Evolutionary conservation across 2,888 invertebrate genomes (phyloP), one percentile per base, ranked within the genome.

Genomic region (Calameuta idolon): DNA sequence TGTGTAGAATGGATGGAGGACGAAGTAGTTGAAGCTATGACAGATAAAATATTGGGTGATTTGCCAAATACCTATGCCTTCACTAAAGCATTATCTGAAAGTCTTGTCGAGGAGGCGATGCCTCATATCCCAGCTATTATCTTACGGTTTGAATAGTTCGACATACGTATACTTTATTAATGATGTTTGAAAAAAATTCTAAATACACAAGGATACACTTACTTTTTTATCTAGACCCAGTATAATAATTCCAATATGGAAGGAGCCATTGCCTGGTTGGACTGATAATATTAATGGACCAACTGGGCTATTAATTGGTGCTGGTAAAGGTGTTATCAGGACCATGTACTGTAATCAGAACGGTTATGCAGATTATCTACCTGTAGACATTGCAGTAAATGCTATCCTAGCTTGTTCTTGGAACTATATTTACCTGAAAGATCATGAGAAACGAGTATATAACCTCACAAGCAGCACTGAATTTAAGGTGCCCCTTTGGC

Each of bases 251-350:
- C 98, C 98, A 1, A 94, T 96, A 73, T 96, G 96, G 96, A 95
- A 94, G 87, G 96, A 96, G 69, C 97, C 97, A 0, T 88, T 96
- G 0, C 96, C 96, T 0, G 98, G 97, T 11, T 97, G 98, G 98
- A 97, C 97, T 0, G 98, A 98, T 90, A 98, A 98, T 87, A 96
- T 97, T 77, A 98, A 98, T 87, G 98, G 98, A n/a, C 97, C 98
- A 0, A 96, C 96, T 0, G 98, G 98, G 11, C 92, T 97, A 1
- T 92, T 98, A 4, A 96, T 95, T 76, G 88, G 95, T 5, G 96
- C 96, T 11, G 97, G 97, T 12, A 98, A 97, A 89, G 98, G 98
- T 0, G 96, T 98, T 0, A 94, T 98, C 80, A 93, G 97, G n/a
- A 95, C 96, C 0, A 97, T 98, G 97, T 96, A 96, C 89, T 97